Percentiles rank a stretch among this genome's conserved stretches.
Conservation (phyloP, 2,113 vertebrate genomes). For the Dipodomys stephensi region DNA sequence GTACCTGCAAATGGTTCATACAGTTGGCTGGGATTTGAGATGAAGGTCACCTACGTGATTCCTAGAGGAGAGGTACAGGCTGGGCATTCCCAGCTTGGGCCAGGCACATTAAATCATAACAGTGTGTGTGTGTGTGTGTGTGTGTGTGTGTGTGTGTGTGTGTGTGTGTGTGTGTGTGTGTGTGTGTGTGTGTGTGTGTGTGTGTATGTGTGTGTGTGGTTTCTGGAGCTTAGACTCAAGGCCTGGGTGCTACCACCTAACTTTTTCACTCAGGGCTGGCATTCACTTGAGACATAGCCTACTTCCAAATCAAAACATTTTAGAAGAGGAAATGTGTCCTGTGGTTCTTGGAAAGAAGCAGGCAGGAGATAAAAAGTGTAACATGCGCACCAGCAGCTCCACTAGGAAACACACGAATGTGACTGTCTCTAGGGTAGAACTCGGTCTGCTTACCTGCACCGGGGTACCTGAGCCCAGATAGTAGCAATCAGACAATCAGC, state of each 20-base stretch:
- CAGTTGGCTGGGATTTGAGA: neutral
- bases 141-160: too few species aligned
- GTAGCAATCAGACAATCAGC: neutral
- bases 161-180: too few species aligned
- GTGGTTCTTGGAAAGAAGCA: conserved; percentile 39
- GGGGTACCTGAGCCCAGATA: neutral
- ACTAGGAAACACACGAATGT: neutral
- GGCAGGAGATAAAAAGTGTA: neutral
- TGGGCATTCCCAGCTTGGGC: neutral
- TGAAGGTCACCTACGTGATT: conserved; percentile 43
- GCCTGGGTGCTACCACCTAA: too few species aligned
- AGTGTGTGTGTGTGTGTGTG: too few species aligned
- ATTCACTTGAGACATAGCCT: too few species aligned
- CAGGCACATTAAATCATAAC: neutral
- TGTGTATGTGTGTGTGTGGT: too few species aligned
- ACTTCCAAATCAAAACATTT: neutral
- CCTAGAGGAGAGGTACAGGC: conserved; percentile 37
- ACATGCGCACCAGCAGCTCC: neutral
- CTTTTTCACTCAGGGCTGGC: too few species aligned
- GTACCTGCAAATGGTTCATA: neutral
- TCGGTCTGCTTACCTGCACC: neutral
- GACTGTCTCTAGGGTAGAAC: neutral
- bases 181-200: too few species aligned
- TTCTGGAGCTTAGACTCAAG: too few species aligned
- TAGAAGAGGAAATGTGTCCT: neutral